These are phyloP conservation scores for Gorsachius goisagi DNA, from an alignment of 2,113 vertebrate species.

Conservation along the genomic window DNA sequence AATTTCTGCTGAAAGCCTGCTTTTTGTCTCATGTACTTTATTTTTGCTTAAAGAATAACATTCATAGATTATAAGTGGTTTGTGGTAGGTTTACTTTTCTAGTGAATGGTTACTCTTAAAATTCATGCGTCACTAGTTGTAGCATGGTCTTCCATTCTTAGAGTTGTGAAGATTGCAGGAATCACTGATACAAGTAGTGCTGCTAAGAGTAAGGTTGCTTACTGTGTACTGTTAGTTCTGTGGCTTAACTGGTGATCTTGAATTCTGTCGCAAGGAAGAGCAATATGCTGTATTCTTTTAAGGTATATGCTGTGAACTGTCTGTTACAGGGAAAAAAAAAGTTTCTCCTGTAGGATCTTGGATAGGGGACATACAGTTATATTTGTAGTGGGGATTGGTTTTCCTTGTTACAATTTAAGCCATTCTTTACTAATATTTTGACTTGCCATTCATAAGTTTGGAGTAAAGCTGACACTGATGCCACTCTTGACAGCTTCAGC, in stretches of 20 bases:
- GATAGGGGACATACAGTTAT: background rate
- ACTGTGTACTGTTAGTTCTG: background rate
- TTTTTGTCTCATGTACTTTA: background rate
- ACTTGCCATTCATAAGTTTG: background rate
- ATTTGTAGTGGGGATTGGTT: background rate
- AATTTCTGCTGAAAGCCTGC: background rate
- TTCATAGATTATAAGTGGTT: background rate
- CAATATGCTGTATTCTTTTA: background rate
- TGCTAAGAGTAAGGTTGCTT: background rate
- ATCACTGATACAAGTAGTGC: background rate
- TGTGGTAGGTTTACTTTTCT: background rate
- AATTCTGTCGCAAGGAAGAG: background rate
- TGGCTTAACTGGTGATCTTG: background rate
- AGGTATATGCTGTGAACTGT: background rate
- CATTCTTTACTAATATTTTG: background rate
- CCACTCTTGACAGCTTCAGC: background rate
- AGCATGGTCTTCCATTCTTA: background rate
- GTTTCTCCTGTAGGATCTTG: background rate
- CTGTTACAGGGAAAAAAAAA: background rate
- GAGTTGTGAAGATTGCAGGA: background rate
- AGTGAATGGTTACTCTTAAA: background rate
- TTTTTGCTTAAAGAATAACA: background rate
- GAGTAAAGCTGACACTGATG: background rate
- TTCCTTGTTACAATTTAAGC: background rate
- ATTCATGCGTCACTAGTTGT: background rate